phyloP scores from a whole-genome alignment of 2,888 invertebrate species.

The Apotomis turbidana region DNA sequence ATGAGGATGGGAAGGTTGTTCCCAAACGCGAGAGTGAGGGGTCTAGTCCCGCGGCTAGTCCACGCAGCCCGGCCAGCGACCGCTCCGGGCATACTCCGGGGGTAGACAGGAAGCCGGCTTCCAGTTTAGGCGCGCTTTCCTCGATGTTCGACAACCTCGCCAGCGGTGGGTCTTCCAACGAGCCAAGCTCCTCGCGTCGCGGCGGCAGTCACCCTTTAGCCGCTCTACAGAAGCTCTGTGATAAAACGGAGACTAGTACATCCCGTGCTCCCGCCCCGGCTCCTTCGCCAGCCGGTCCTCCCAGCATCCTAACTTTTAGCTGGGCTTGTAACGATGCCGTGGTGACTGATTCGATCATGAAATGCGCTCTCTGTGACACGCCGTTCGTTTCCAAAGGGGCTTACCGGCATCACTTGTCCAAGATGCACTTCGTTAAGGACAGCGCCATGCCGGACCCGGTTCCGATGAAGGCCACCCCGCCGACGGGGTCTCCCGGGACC shows the following conservation, averaged over 20 bases:
- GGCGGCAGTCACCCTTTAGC: constrained; percentile 95
- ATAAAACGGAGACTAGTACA: constrained; percentile 94
- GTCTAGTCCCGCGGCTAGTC: constrained; percentile 85
- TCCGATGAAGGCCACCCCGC: constrained; percentile 82
- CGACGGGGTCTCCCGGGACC: constrained; percentile 73
- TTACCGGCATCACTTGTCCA: constrained; percentile 97
- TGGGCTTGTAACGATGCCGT: constrained; percentile 98
- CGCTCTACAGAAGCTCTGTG: constrained; percentile 97
- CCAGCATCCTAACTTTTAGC: constrained; percentile 94
- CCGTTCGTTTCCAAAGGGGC: constrained; percentile 98
- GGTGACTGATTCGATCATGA: constrained; percentile 95
- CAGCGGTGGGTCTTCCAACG: constrained; percentile 76
- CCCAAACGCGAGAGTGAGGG: constrained; percentile 83
- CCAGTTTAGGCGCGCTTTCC: constrained; percentile 92
- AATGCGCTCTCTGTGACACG: constrained; percentile 97
- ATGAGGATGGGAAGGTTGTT: constrained; percentile 67
- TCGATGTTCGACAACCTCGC: constrained; percentile 96
- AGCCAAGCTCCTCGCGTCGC: constrained; percentile 85
- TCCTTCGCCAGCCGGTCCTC: constrained; percentile 87
- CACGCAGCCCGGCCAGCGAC: constrained; percentile 91
- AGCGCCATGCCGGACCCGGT: constrained; percentile 92
- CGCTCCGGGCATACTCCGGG: constrained; percentile 89
- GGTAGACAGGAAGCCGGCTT: constrained; percentile 85
- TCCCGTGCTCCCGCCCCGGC: constrained; percentile 81
- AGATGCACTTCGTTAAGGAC: constrained; percentile 97